Conservation (phyloP, 2,113 vertebrate genomes). For the Antechinus flavipes region DNA sequence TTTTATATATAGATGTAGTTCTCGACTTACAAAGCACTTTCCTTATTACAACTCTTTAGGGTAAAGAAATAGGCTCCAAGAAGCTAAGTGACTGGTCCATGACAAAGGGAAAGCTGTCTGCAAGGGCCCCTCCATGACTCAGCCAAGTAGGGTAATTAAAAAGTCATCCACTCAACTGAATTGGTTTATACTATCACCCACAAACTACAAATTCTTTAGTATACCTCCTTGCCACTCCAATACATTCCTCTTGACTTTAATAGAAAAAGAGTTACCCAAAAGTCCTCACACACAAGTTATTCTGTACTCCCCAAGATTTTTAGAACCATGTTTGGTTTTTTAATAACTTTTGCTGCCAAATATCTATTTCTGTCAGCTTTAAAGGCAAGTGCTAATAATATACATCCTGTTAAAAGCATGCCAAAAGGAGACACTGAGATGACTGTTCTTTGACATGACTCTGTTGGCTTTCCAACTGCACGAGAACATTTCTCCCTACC, state of each 20-base stretch:
- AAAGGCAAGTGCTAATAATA: constrained; percentile 75
- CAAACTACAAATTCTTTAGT: background rate
- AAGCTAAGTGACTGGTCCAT: background rate
- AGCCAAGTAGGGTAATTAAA: background rate
- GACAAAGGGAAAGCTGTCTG: background rate
- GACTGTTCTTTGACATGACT: constrained; percentile 75
- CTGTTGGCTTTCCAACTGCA: constrained; percentile 67
- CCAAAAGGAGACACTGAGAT: constrained; percentile 81
- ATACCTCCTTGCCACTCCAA: background rate
- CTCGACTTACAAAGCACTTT: background rate
- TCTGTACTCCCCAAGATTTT: constrained; percentile 45
- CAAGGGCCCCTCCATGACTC: background rate
- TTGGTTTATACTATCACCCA: constrained; percentile 8
- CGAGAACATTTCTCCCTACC: constrained; percentile 77
- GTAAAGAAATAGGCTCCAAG: background rate
- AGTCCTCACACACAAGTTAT: background rate
- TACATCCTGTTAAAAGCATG: constrained; percentile 73
- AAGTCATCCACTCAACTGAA: background rate
- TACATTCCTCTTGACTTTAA: background rate
- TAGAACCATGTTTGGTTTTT: constrained; percentile 38
- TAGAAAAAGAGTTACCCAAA: constrained; percentile 43
- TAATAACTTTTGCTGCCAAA: constrained; percentile 63
- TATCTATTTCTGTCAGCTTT: constrained; percentile 77
- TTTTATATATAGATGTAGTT: background rate
- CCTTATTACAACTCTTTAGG: background rate